Evolutionary conservation across 1,140 invertebrate species (phyloP).

Genomic region (Aplysia californica): DNA sequence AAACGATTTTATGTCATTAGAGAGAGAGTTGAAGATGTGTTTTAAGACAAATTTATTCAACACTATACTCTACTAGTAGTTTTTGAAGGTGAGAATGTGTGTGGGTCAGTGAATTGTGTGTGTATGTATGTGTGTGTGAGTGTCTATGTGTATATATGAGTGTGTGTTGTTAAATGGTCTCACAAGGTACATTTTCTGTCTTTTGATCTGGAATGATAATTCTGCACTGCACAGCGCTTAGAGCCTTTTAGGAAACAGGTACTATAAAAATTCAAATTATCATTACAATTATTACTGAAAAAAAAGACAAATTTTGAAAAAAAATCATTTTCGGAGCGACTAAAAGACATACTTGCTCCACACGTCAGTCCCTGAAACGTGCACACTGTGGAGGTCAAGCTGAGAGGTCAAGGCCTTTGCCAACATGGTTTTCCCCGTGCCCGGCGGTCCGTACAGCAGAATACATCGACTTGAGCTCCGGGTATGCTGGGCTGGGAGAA

Average conservation of each 20-base stretch:
- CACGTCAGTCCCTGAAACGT: conserved; percentile 17
- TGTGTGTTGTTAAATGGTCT: too few relatives aligned
- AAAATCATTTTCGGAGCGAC: neutral
- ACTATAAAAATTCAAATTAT: neutral
- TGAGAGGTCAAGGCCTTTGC: conserved; percentile 7
- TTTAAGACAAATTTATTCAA: too few relatives aligned
- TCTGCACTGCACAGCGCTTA: neutral
- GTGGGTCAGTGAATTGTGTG: too few relatives aligned
- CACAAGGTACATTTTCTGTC: too few relatives aligned
- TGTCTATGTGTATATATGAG: too few relatives aligned
- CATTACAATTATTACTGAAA: neutral
- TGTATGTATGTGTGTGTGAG: too few relatives aligned
- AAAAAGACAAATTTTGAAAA: neutral
- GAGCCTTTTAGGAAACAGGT: neutral
- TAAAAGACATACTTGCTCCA: conserved; percentile 23
- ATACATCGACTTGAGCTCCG: neutral
- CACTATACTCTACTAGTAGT: too few relatives aligned
- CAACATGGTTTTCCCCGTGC: conserved; percentile 19
- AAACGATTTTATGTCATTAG: too few relatives aligned
- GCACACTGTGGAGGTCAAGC: neutral
- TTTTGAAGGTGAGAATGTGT: neutral
- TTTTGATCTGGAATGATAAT: neutral
- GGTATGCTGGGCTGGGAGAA: neutral
- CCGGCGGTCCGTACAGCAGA: conserved; percentile 14
- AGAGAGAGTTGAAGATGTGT: too few relatives aligned